phyloP scores from a whole-genome alignment of 2,113 vertebrate genomes.

The Sander vitreus region DNA sequence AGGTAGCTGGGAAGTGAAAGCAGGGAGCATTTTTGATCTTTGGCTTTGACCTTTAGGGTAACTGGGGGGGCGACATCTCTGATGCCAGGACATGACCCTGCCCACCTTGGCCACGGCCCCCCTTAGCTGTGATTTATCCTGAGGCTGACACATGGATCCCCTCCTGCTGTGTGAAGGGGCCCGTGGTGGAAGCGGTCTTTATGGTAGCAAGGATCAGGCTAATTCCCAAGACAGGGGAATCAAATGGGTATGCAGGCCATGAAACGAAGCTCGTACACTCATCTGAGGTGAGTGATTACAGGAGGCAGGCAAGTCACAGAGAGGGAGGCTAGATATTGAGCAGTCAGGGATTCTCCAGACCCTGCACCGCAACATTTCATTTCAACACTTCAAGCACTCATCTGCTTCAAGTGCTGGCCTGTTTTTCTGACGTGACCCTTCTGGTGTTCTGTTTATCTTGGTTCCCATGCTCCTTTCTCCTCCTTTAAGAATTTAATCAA shows the following conservation, averaged over 20 bases:
- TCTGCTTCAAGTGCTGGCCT: background rate
- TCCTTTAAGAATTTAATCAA: background rate
- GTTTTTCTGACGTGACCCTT: background rate
- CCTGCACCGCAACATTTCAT: background rate
- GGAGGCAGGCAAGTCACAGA: background rate
- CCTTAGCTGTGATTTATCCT: conserved; percentile 41
- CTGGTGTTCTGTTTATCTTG: conserved; percentile 5
- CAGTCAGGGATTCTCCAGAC: background rate
- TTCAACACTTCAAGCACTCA: background rate
- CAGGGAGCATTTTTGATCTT: conserved; percentile 11
- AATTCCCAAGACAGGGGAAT: conserved; percentile 2
- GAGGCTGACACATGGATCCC: conserved; percentile 32
- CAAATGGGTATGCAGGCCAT: conserved; percentile 19
- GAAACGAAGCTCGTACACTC: conserved; percentile 8
- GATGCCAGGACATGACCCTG: conserved; percentile 38
- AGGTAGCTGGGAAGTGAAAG: conserved; percentile 14
- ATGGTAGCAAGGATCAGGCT: background rate
- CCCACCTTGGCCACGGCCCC: conserved; percentile 1
- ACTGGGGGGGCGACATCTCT: conserved; percentile 5
- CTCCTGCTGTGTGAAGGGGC: conserved; percentile 45
- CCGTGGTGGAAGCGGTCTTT: conserved; percentile 16
- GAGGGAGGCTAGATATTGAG: background rate
- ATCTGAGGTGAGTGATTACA: conserved; percentile 18
- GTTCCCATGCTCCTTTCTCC: conserved; percentile 14
- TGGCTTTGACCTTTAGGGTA: conserved; percentile 47